These are phyloP conservation scores for Bergia puertoricense DNA, from an alignment of 92 coral and sea anemone species.

Conservation along the genomic window DNA sequence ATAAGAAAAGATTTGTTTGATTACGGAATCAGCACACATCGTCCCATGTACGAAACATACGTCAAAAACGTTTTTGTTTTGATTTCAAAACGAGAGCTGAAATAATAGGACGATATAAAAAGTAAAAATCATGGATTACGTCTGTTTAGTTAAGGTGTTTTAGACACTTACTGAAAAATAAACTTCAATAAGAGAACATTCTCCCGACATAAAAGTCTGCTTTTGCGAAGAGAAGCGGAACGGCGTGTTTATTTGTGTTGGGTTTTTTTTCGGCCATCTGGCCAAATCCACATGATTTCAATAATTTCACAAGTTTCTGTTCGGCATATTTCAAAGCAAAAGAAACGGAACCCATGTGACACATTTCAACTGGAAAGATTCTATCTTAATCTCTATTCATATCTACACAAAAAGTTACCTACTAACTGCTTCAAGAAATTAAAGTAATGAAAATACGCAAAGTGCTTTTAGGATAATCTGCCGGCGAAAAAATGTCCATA, in stretches of 20 bases:
- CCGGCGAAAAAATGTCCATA: not conserved
- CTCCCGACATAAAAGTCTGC: not conserved
- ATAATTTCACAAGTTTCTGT: not conserved
- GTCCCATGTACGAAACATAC: constrained; percentile 9
- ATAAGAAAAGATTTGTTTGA: constrained; percentile 6
- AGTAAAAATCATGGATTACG: not conserved
- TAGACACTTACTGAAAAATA: not conserved
- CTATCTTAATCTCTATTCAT: not conserved
- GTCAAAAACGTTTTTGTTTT: constrained; percentile 1
- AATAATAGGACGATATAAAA: not conserved
- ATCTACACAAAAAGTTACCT: not conserved
- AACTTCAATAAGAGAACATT: not conserved
- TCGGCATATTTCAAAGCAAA: constrained; percentile 12
- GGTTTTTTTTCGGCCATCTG: constrained; percentile 3
- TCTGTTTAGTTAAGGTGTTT: not conserved
- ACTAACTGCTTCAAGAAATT: not conserved
- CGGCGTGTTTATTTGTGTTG: not conserved
- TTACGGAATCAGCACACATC: not conserved
- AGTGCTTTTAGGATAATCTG: not conserved
- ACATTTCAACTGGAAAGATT: not conserved
- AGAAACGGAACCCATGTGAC: constrained; percentile 4
- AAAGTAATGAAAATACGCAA: not conserved
- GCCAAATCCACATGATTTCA: constrained; percentile 3
- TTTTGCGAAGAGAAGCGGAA: not conserved
- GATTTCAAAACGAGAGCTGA: constrained; percentile 1